Evolutionary conservation across 2,797 vertebrate genomes (phyloP).

Genomic region (Platalea minor): DNA sequence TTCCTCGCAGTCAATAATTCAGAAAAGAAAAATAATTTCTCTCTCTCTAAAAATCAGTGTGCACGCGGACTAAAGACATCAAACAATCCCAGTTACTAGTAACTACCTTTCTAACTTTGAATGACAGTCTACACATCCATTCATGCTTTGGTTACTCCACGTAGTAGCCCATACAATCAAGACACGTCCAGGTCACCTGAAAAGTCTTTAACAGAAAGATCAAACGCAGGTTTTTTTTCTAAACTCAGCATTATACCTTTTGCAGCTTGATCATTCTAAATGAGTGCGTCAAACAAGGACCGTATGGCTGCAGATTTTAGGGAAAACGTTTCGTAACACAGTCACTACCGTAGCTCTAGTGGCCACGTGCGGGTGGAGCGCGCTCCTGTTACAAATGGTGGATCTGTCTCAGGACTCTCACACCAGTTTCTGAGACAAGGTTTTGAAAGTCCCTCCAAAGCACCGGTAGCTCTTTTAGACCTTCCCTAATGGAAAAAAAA

Average conservation of each 20-base stretch:
- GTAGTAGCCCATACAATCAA: neutral
- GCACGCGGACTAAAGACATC: neutral
- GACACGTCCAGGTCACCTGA: rapidly evolving
- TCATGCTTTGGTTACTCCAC: neutral
- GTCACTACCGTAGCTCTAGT: neutral
- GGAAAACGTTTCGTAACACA: neutral
- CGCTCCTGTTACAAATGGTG: neutral
- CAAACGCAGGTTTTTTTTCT: neutral
- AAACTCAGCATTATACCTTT: neutral
- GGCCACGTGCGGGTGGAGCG: rapidly evolving
- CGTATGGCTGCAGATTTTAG: neutral
- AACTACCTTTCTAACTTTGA: neutral
- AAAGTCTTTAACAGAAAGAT: neutral
- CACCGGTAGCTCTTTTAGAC: neutral
- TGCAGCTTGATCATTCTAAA: neutral
- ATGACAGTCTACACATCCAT: rapidly evolving
- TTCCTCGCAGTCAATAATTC: neutral
- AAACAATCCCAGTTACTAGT: neutral
- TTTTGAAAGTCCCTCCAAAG: neutral
- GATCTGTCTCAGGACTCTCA: neutral
- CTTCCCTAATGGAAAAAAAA: neutral
- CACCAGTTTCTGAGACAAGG: neutral
- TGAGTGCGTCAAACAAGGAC: neutral
- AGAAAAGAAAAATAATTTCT: neutral
- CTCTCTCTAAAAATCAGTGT: neutral